Evolutionary conservation across 2,797 vertebrate species (phyloP).

Genomic region (Acanthopagrus latus): DNA sequence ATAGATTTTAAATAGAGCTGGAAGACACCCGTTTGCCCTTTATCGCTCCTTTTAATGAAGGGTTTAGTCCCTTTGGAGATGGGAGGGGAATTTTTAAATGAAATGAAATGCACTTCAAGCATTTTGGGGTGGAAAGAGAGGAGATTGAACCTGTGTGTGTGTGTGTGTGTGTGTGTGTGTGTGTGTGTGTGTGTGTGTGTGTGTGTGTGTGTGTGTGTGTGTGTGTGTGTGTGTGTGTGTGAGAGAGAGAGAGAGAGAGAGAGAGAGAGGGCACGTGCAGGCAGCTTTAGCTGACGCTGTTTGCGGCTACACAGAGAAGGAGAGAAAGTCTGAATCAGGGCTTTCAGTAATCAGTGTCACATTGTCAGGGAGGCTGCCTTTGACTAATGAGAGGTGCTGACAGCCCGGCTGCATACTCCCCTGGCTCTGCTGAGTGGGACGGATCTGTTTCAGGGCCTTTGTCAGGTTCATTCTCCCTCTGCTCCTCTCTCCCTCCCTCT

Average conservation of each 20-base stretch:
- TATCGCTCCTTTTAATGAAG: constrained; percentile 74
- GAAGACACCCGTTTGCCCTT: constrained; percentile 70
- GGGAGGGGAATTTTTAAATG: constrained; percentile 64
- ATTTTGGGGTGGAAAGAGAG: constrained; percentile 58
- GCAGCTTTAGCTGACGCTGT: constrained; percentile 74
- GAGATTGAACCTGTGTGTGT: constrained; percentile 26
- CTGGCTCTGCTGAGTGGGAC: constrained; percentile 85
- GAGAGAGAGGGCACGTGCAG: constrained; percentile 37
- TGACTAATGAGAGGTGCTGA: constrained; percentile 89
- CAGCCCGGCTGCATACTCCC: constrained; percentile 83
- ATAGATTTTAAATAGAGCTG: constrained; percentile 76
- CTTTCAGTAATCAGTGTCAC: constrained; percentile 87
- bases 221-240: constrained; percentile 19
- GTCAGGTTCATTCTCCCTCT: constrained; percentile 80
- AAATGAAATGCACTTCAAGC: constrained; percentile 74
- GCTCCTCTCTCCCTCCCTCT: constrained; percentile 43
- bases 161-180: constrained; percentile 18
- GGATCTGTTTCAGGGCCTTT: constrained; percentile 83
- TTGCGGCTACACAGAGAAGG: constrained; percentile 68
- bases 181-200: constrained; percentile 19
- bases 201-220: constrained; percentile 18
- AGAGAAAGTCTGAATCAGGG: constrained; percentile 85
- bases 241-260: neutral
- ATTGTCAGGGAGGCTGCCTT: constrained; percentile 85
- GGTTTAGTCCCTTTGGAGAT: constrained; percentile 58